phyloP scores from a whole-genome alignment of 2,797 vertebrate genomes.

The Sebastes taczanowskii region DNA sequence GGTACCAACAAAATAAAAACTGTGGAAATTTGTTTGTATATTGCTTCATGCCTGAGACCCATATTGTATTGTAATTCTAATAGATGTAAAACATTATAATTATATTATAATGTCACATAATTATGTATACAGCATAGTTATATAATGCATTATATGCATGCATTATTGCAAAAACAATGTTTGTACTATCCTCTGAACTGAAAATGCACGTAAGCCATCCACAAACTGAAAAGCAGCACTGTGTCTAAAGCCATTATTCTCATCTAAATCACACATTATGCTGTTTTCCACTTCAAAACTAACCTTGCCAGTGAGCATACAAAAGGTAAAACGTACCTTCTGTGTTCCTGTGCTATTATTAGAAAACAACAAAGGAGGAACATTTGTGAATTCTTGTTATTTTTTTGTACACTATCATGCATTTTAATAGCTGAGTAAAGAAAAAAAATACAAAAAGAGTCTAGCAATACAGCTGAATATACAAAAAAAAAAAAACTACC shows the following conservation, averaged over 20 bases:
- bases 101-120: neutral
- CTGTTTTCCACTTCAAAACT: constrained; percentile 16
- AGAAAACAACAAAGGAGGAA: constrained; percentile 44
- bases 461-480: neutral
- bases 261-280: neutral
- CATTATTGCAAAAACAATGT: too few species aligned
- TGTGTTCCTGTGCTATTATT: constrained; percentile 30
- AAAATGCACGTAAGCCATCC: neutral
- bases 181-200: neutral
- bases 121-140: neutral
- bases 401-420: constrained; percentile 14
- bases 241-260: neutral
- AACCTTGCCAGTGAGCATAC: constrained; percentile 1
- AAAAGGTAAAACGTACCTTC: constrained; percentile 24
- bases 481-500: neutral
- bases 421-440: constrained; percentile 43
- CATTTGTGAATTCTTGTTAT: constrained; percentile 18
- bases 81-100: neutral
- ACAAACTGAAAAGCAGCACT: neutral
- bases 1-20: too few species aligned
- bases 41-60: neutral
- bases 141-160: too few species aligned
- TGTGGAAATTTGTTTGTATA: neutral
- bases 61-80: neutral
- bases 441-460: neutral